These are phyloP conservation scores for Sorex fumeus DNA, from an alignment of 2,113 vertebrate genomes.

Conservation along the genomic window DNA sequence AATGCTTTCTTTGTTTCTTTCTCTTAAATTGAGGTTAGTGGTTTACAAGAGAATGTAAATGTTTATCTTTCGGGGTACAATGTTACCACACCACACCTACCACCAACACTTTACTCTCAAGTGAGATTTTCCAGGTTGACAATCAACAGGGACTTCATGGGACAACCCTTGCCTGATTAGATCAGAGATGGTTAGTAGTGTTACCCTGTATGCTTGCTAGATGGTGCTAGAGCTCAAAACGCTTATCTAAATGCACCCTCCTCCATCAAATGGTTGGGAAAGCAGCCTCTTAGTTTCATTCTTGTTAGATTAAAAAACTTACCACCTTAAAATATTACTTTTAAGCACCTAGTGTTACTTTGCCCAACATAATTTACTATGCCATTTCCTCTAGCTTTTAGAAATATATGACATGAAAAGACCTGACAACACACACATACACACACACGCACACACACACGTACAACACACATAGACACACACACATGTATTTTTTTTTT, in stretches of 20 bases:
- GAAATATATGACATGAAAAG: background rate
- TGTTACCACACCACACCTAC: too few species aligned
- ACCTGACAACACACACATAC: conserved; percentile 33
- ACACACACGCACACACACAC: too few species aligned
- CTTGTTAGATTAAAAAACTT: conserved; percentile 14
- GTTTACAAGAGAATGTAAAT: too few species aligned
- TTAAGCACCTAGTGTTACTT: background rate
- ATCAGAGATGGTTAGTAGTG: background rate
- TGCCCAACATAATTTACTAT: conserved; percentile 31
- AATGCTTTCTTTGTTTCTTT: background rate
- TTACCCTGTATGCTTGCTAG: conserved; percentile 52
- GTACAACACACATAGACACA: too few species aligned
- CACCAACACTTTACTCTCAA: background rate
- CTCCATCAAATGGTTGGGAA: background rate
- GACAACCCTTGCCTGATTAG: background rate
- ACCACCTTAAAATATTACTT: conserved; percentile 46
- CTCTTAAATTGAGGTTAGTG: too few species aligned
- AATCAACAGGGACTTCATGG: background rate
- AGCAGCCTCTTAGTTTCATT: background rate
- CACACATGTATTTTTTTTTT: too few species aligned
- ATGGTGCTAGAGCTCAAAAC: conserved; percentile 51
- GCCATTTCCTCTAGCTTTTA: conserved; percentile 38
- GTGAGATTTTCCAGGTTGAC: background rate
- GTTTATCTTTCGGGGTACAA: too few species aligned
- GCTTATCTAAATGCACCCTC: background rate